Percentiles rank a stretch among this genome's conserved stretches.
Evolutionary conservation across 2,797 vertebrate genomes (phyloP).

Genomic region (Macroramphosus scolopax): DNA sequence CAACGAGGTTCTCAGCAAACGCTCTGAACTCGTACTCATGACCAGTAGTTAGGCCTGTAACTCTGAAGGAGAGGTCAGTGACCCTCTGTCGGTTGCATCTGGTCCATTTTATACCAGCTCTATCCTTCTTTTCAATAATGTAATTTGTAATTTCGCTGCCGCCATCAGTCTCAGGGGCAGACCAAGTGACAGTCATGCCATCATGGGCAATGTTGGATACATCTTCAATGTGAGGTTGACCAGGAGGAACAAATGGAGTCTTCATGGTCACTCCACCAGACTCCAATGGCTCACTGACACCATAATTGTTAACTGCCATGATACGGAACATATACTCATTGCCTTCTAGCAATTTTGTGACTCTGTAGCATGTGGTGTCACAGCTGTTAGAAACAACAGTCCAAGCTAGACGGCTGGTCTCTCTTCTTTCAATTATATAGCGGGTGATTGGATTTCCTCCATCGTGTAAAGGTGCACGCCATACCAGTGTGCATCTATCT

Average conservation of each 20-base stretch:
- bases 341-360: conserved; percentile 94
- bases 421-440: conserved; percentile 94
- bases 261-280: conserved; percentile 88
- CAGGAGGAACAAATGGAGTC: conserved; percentile 90
- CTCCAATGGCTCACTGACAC: conserved; percentile 86
- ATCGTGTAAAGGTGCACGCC: conserved; percentile 90
- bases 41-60: conserved; percentile 85
- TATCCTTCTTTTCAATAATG: conserved; percentile 93
- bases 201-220: conserved; percentile 91
- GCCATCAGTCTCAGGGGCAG: conserved; percentile 87
- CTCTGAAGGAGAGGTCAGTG: conserved; percentile 92
- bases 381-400: conserved; percentile 88
- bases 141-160: conserved; percentile 93
- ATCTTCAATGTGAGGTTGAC: conserved; percentile 89
- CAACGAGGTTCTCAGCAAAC: conserved; percentile 94
- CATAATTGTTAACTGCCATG: conserved; percentile 93
- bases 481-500: conserved; percentile 90
- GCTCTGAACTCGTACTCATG: conserved; percentile 98
- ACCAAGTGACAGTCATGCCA: conserved; percentile 95
- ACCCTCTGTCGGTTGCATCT: conserved; percentile 95
- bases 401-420: conserved; percentile 97
- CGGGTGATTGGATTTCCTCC: conserved; percentile 92
- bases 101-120: conserved; percentile 92
- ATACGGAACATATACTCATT: conserved; percentile 97
- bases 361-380: conserved; percentile 85